These are phyloP conservation scores for Lamellibrachia satsuma DNA, from an alignment of 2,888 invertebrate species.

Conservation along the genomic window DNA sequence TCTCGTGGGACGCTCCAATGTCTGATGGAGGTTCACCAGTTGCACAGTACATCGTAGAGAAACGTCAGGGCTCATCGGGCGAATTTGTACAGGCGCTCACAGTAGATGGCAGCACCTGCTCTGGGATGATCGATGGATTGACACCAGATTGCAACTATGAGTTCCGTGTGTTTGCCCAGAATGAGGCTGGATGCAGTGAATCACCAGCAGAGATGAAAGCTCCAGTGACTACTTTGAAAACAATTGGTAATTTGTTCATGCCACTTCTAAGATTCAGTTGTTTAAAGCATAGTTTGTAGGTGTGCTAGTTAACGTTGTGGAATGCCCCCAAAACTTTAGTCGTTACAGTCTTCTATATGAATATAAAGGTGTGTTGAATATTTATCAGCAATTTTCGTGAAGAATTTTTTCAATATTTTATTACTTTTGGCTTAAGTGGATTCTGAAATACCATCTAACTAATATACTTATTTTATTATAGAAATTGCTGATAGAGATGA, in stretches of 20 bases:
- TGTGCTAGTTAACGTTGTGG: too few species aligned
- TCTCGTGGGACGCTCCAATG: constrained; percentile 45
- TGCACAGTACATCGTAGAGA: constrained; percentile 51
- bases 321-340: too few species aligned
- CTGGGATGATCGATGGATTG: neutral
- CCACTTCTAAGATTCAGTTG: neutral
- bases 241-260: neutral
- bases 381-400: too few species aligned
- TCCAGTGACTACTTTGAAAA: constrained; percentile 25
- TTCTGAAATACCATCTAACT: too few species aligned
- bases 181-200: constrained; percentile 76
- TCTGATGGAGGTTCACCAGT: constrained; percentile 53
- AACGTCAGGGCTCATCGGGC: constrained; percentile 46
- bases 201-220: constrained; percentile 41
- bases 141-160: constrained; percentile 70
- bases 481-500: constrained; percentile 45
- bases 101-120: constrained; percentile 49
- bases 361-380: too few species aligned
- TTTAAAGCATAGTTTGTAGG: neutral
- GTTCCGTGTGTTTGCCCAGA: constrained; percentile 85
- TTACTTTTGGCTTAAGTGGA: too few species aligned
- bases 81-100: constrained; percentile 44
- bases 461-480: too few species aligned
- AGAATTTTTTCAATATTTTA: too few species aligned
- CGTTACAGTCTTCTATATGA: too few species aligned